Evolutionary conservation across 2,888 invertebrate species (phyloP).

Genomic region (Cacoxenus indagator): DNA sequence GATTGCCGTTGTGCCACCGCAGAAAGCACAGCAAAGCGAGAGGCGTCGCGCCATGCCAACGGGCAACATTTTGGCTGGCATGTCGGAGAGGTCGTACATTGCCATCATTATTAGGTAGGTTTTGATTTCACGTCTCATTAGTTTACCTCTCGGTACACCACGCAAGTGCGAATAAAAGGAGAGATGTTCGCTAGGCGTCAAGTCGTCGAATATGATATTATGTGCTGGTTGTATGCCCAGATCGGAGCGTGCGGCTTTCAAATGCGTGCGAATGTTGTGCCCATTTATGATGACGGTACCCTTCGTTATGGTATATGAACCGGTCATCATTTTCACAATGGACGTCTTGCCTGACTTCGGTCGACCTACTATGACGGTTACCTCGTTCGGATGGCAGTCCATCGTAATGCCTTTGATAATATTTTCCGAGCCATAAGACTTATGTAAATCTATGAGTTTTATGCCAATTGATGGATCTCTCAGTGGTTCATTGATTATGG

Average conservation of each 20-base stretch:
- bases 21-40: constrained; percentile 27
- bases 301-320: not conserved
- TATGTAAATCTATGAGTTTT: constrained; percentile 19
- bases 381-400: constrained; percentile 31
- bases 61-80: not conserved
- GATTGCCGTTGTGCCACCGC: constrained; percentile 25
- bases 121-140: constrained; percentile 17
- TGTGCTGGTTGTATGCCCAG: constrained; percentile 10
- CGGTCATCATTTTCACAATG: constrained; percentile 20
- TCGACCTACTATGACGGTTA: constrained; percentile 25
- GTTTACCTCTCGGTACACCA: constrained; percentile 28
- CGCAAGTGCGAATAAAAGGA: constrained; percentile 27
- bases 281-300: constrained; percentile 25
- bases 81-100: constrained; percentile 1
- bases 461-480: constrained; percentile 22
- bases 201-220: constrained; percentile 22
- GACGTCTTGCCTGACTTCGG: not conserved
- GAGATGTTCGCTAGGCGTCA: constrained; percentile 21
- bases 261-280: not conserved
- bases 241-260: not conserved
- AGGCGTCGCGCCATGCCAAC: constrained; percentile 23
- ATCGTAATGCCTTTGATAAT: constrained; percentile 19
- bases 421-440: not conserved
- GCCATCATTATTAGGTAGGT: constrained; percentile 8
- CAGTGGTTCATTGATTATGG: not conserved